Conservation (phyloP, 2,797 vertebrate genomes). For the Acanthurus lineatus region DNA sequence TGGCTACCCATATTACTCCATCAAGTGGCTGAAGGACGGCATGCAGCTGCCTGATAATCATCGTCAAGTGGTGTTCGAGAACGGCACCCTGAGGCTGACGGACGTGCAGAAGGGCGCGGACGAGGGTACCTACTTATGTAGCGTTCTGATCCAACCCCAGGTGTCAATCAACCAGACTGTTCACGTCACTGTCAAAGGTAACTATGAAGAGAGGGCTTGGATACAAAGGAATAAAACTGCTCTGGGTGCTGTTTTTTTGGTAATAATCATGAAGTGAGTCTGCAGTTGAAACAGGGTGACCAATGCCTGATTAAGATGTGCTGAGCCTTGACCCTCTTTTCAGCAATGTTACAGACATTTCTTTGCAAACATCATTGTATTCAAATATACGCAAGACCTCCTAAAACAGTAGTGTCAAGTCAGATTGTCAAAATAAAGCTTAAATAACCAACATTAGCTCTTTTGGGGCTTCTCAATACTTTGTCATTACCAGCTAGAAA, state of each 20-base stretch:
- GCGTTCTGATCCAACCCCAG: conserved; percentile 97
- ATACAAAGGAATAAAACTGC: no score
- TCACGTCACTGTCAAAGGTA: conserved; percentile 97
- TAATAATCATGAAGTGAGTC: no score
- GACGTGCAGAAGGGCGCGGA: conserved; percentile 99
- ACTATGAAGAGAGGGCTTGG: background rate
- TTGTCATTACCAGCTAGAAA: background rate
- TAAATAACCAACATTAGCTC: background rate
- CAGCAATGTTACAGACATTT: background rate
- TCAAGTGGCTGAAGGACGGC: conserved; percentile 98
- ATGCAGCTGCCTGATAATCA: conserved; percentile 97
- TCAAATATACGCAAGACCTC: conserved; percentile 11
- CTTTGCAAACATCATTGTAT: background rate
- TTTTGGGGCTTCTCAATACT: background rate
- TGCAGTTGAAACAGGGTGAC: no score
- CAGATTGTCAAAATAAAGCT: background rate
- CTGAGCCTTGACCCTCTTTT: background rate
- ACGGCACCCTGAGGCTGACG: conserved; percentile 95
- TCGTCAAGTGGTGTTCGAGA: conserved; percentile 97
- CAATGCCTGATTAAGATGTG: background rate
- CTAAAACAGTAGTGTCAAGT: background rate
- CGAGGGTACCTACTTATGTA: conserved; percentile 97
- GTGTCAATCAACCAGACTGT: conserved; percentile 97
- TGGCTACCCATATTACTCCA: conserved; percentile 98
- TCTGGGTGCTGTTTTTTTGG: no score